Evolutionary conservation across 2,797 vertebrate genomes (phyloP), one percentile per base, ranked within the genome.

Genomic region (Oophaga sylvatica): DNA sequence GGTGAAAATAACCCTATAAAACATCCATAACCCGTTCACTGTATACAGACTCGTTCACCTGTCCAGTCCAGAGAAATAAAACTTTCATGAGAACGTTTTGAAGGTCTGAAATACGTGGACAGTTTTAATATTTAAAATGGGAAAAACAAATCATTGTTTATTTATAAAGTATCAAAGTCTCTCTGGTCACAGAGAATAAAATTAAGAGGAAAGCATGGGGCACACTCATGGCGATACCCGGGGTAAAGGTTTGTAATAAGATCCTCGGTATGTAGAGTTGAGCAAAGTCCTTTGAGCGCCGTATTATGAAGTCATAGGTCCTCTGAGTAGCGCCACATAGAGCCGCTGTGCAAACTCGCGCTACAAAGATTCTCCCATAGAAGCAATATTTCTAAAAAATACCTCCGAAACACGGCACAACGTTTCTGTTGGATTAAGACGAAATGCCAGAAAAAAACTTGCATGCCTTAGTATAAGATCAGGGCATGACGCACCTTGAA

Each of bases 41-140:
- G 16, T 26, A 8, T 22, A 1, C 26, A 16, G 26, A 29, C n/a
- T 57, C 26, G 62, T 9, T 71, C 59, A 59, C 80, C 81, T 35
- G 29, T 83, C 68, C 19, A 8, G 12, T 83, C 19, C 26, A 9
- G 29, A 12, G 29, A 29, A 73, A 82, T 82, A 12, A 82, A 82
- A 57, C 35, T 73, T 71, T 73, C 31, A 83, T 83, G 67, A 71
- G 53, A 4, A n/a, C 73, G 29, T 57, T 83, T 53, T 59, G 31
- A 41, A 71, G 68, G 81, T 20, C 81, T 17, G 53, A 73, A 62
- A 26, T 84, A 62, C 45, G 70, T 84, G 82, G 57, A 62, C 8
- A 4, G 22, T 45, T 75, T 84, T 62, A 84, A 84, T 84, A 84
- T 75, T 84, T 83, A 83, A 75, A 73, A 75, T 62, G 53, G 29